A percentile compares a stretch with the other conserved stretches of the same genome.
phyloP scores from a whole-genome alignment of 2,797 vertebrate genomes.

The Dryobates pubescens region DNA sequence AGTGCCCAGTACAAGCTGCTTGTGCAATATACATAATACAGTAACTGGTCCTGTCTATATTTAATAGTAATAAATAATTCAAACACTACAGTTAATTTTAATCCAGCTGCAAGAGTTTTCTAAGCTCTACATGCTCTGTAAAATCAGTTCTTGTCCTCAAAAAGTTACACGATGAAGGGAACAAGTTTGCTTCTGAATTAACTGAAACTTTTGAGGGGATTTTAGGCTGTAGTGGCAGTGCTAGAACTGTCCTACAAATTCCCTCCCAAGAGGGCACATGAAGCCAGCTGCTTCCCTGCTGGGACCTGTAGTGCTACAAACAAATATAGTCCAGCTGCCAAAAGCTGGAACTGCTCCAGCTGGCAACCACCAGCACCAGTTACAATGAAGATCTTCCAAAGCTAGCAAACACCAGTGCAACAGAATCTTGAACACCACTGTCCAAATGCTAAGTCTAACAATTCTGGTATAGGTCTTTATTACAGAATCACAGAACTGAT shows the following conservation, averaged over 20 bases:
- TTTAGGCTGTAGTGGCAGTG: background rate
- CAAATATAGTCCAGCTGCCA: background rate
- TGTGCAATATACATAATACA: background rate
- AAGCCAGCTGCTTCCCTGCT: background rate
- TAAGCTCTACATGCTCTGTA: background rate
- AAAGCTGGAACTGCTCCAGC: background rate
- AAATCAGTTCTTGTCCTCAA: background rate
- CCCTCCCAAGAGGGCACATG: background rate
- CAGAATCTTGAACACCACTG: background rate
- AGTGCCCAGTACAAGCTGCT: background rate
- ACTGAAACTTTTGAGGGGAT: fast-evolving
- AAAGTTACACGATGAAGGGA: background rate
- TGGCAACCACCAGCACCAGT: background rate
- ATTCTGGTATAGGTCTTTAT: background rate
- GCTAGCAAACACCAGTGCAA: background rate
- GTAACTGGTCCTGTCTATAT: background rate
- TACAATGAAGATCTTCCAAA: background rate
- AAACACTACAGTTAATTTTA: background rate
- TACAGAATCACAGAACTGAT: background rate
- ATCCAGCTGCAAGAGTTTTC: background rate
- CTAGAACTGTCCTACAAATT: background rate
- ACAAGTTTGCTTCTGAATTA: background rate
- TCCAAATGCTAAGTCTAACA: background rate
- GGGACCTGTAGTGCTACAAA: background rate
- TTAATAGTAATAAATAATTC: background rate